A percentile compares a stretch with the other conserved stretches of the same genome.
Conservation (phyloP, 2,888 invertebrate genomes). For the Tachina grossa region DNA sequence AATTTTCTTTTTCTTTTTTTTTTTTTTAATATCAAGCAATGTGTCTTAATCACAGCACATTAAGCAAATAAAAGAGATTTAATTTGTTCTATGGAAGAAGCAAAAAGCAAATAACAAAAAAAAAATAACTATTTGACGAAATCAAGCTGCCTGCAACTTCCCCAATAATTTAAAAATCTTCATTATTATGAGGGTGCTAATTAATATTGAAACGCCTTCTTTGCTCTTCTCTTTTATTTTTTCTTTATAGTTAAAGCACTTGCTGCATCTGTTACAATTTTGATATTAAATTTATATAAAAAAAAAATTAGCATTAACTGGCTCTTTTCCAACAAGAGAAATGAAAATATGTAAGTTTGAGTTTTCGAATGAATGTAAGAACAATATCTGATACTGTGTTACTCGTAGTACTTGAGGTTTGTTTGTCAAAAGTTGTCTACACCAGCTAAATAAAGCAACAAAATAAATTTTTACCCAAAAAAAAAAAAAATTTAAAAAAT, state of each 20-base stretch:
- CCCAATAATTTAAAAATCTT: conserved; percentile 48
- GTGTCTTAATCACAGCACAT: conserved; percentile 9
- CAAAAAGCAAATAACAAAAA: neutral
- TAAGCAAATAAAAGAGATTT: conserved; percentile 33
- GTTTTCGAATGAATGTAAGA: conserved; percentile 3
- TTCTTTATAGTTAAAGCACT: conserved; percentile 32
- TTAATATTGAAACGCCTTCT: conserved; percentile 64
- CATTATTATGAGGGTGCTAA: conserved; percentile 66
- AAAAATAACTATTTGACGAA: neutral
- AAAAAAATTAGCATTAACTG: conserved; percentile 41
- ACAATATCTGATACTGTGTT: neutral
- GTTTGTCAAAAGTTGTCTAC: conserved; percentile 45
- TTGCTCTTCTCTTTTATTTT: neutral
- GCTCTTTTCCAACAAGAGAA: conserved; percentile 10
- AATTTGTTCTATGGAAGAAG: neutral
- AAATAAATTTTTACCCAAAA: conserved; percentile 2
- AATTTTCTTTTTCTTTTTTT: neutral
- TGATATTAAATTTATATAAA: conserved; percentile 18
- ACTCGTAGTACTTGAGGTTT: conserved; percentile 32
- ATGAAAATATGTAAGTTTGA: neutral
- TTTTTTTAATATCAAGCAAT: neutral
- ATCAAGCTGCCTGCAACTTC: conserved; percentile 2
- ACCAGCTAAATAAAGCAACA: conserved; percentile 5
- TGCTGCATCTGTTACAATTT: conserved; percentile 70
- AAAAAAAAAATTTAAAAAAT: neutral